Evolutionary conservation across 2,888 invertebrate species (phyloP), one percentile per base, ranked within the genome.

Genomic region (Eilema griseolum): DNA sequence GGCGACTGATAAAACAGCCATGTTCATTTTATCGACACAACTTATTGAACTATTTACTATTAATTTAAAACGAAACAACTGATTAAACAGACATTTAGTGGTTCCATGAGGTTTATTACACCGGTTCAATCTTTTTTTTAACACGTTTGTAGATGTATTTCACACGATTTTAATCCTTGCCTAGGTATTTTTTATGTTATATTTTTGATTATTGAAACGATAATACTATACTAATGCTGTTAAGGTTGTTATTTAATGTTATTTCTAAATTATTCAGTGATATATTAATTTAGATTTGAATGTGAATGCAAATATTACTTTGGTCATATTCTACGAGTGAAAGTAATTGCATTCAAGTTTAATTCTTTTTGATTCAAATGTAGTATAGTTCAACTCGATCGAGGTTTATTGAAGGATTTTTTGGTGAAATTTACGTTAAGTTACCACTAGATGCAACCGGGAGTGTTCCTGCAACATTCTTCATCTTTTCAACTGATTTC

Each of bases 11-110:
- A 82, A 73, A 69, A 62, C 61, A 71, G 75, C 66, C 73, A 72
- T 82, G 82, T 82, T 75, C 72, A 68, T 67, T 73, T 82, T 82
- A 82, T 82, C 82, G 74, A 76, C 81, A 75, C 75, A 78, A 81
- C 78, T 82, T 82, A 82, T 82, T 82, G 82, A 82, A 82, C 82
- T 82, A 80, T 82, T 82, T 81, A 82, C 76, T 81, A 82, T 82
- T 81, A 78, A 82, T 82, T 82, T 81, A 78, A 81, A 76, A 74
- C 67, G 74, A 80, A 70, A 78, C 66, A 68, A 75, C 76, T 72
- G 80, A 82, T 82, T 81, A 82, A 79, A 75, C 72, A 67, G 78
- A 81, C 81, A 74, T 79, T 81, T 81, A 82, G 70, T 78, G 72
- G 67, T 64, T 31, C 28, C 66, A 69, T 63, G 78, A 78, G 70